A percentile compares a stretch with the other conserved stretches of the same genome.
Conservation (phyloP, 1,140 invertebrate genomes). For the Caligus rogercresseyi region DNA sequence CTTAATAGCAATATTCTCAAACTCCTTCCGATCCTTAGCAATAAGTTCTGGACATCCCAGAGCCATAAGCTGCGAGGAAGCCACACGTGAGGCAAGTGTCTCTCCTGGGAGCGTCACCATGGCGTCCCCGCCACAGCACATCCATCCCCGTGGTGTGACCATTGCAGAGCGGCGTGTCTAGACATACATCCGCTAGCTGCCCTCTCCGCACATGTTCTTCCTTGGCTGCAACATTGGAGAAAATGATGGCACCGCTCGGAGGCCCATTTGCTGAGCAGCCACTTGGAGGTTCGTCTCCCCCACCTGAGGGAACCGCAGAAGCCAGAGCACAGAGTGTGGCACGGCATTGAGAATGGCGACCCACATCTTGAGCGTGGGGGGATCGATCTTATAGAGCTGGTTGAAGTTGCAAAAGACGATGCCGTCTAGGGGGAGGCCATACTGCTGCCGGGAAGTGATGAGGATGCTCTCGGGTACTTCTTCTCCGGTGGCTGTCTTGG, state of each 20-base stretch:
- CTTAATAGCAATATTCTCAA: slow-evolving; percentile 79
- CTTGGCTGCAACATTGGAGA: slow-evolving; percentile 96
- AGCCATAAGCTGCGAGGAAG: slow-evolving; percentile 82
- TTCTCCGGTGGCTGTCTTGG: slow-evolving; percentile 93
- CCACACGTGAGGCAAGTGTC: slow-evolving; percentile 90
- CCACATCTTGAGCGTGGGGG: slow-evolving; percentile 83
- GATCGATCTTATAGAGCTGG: slow-evolving; percentile 97
- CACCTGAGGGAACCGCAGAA: slow-evolving; percentile 75
- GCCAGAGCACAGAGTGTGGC: slow-evolving; percentile 89
- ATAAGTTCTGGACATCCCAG: slow-evolving; percentile 87
- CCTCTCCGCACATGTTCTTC: slow-evolving; percentile 95
- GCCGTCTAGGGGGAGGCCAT: slow-evolving; percentile 83
- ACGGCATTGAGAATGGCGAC: slow-evolving; percentile 75
- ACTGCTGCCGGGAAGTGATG: slow-evolving; percentile 83
- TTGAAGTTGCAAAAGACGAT: slow-evolving; percentile 99
- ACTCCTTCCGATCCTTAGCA: slow-evolving; percentile 65
- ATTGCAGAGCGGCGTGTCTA: slow-evolving; percentile 96
- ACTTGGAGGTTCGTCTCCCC: slow-evolving; percentile 80
- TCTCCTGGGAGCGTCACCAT: slow-evolving; percentile 79
- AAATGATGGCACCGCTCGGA: slow-evolving; percentile 64
- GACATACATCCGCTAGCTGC: slow-evolving; percentile 89
- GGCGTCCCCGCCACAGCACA: slow-evolving; percentile 91
- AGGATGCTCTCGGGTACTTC: slow-evolving; percentile 84
- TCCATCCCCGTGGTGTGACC: slow-evolving; percentile 99
- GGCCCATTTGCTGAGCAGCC: slow-evolving; percentile 62